Evolutionary conservation across 2,113 vertebrate genomes (phyloP).

Genomic region (Poecilia latipinna): DNA sequence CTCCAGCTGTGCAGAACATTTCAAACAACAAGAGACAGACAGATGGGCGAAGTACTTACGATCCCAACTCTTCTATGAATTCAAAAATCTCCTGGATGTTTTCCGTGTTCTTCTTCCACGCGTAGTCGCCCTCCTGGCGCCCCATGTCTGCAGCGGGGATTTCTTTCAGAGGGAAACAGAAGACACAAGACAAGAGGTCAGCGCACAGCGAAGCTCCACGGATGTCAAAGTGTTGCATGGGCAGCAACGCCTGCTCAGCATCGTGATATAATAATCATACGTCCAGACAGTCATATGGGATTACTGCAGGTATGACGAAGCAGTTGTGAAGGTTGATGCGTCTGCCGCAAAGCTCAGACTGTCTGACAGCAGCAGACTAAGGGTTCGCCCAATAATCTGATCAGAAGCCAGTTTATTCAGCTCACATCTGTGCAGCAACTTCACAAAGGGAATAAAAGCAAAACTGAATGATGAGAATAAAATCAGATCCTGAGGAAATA

Average conservation of each 20-base stretch:
- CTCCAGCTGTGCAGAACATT: neutral
- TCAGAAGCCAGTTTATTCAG: neutral
- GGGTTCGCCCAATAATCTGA: conserved; percentile 37
- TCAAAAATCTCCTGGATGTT: conserved; percentile 94
- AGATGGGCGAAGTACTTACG: conserved; percentile 83
- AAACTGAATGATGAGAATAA: neutral
- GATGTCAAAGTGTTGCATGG: neutral
- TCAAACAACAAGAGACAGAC: too few species aligned
- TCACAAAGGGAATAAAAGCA: neutral
- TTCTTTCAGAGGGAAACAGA: conserved; percentile 57
- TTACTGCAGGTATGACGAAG: conserved; percentile 40
- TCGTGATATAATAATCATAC: neutral
- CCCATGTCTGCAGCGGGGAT: conserved; percentile 86
- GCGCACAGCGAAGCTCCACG: neutral
- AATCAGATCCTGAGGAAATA: neutral
- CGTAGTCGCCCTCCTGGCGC: conserved; percentile 81
- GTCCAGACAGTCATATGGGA: conserved; percentile 33
- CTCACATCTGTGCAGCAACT: neutral
- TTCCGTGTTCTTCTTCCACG: conserved; percentile 93
- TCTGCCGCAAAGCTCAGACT: conserved; percentile 46
- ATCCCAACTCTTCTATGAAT: conserved; percentile 92
- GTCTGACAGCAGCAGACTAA: conserved; percentile 33
- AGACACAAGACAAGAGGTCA: neutral
- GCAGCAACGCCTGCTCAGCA: conserved; percentile 7
- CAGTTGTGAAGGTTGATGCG: conserved; percentile 19